Evolutionary conservation across 2,797 vertebrate genomes (phyloP).

Genomic region (Galagoides demidoff): DNA sequence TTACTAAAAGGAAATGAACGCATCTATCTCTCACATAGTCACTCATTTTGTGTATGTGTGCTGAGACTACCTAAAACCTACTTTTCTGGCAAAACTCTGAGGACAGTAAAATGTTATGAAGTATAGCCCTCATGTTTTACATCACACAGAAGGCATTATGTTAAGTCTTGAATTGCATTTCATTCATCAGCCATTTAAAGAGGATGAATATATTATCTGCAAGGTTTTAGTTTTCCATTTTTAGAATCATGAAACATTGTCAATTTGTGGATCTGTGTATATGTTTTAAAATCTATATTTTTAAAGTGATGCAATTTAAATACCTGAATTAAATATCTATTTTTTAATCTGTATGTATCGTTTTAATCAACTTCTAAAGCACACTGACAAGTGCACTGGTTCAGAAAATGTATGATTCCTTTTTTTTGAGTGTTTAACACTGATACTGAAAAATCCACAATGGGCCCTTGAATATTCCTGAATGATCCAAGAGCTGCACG

Average conservation of each 20-base stretch:
- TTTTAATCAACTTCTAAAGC: not conserved
- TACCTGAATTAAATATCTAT: not conserved
- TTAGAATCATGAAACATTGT: not conserved
- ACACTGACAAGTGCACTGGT: not conserved
- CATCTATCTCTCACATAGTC: not conserved
- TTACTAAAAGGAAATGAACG: not conserved
- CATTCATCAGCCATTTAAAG: not conserved
- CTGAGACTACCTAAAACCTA: not conserved
- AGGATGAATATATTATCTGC: not conserved
- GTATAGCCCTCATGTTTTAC: not conserved
- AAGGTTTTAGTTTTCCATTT: not conserved
- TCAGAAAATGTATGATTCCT: not conserved
- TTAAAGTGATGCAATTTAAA: not conserved
- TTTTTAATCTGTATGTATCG: not conserved
- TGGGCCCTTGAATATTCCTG: not conserved
- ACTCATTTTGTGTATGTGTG: not conserved
- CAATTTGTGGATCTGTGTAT: not conserved
- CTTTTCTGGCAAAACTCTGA: not conserved
- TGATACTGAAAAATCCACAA: not conserved
- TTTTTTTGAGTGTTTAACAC: not conserved
- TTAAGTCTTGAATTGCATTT: conserved; percentile 28
- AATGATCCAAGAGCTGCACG: not conserved
- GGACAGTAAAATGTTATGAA: not conserved
- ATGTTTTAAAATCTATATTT: not conserved
- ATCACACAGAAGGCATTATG: not conserved